Evolutionary conservation across 2,113 vertebrate genomes (phyloP).

Genomic region (Entomyzon cyanotis): DNA sequence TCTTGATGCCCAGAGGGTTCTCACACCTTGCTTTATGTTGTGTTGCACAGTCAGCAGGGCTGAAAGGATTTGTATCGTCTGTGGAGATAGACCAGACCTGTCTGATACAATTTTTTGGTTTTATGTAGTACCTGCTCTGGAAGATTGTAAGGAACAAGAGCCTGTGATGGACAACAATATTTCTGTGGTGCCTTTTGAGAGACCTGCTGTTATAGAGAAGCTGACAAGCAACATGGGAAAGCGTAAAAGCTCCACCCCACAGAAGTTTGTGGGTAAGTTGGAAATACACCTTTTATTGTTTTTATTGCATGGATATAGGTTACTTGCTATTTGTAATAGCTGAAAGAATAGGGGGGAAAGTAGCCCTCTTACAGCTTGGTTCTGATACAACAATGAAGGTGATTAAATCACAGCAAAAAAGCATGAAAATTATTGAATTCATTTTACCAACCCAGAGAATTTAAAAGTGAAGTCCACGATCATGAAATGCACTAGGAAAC

Average conservation of each 20-base stretch:
- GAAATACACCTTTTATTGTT: constrained; percentile 53
- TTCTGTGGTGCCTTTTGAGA: constrained; percentile 88
- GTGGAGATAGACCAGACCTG: constrained; percentile 57
- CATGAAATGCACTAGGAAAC: neutral
- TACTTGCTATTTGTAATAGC: neutral
- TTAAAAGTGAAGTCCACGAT: neutral
- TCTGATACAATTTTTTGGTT: constrained; percentile 75
- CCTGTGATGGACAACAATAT: constrained; percentile 87
- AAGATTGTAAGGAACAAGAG: constrained; percentile 88
- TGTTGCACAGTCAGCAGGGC: neutral
- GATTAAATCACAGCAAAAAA: neutral
- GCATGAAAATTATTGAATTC: neutral
- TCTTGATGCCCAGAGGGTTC: neutral
- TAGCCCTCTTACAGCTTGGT: neutral
- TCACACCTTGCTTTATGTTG: neutral
- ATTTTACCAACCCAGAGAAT: neutral
- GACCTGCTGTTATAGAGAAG: constrained; percentile 96
- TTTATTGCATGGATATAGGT: neutral
- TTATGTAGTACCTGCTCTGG: constrained; percentile 81
- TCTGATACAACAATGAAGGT: neutral
- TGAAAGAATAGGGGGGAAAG: neutral
- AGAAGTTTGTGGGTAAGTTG: constrained; percentile 98
- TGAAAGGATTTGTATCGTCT: constrained; percentile 9
- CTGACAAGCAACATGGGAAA: constrained; percentile 94
- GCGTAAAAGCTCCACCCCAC: constrained; percentile 98